Conservation (phyloP, 2,113 vertebrate genomes). For the Gyps fulvus region DNA sequence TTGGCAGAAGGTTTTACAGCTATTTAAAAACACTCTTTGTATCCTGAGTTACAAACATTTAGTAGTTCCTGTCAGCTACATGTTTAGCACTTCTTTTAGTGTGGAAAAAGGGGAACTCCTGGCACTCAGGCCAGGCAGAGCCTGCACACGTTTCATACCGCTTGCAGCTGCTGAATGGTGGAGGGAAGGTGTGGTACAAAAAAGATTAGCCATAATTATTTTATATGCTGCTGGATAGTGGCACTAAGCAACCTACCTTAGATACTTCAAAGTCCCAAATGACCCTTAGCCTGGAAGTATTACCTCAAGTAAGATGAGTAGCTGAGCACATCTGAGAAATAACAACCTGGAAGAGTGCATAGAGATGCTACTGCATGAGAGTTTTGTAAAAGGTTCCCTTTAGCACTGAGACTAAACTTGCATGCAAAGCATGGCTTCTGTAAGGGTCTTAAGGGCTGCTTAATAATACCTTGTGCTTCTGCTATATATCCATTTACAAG, state of each 20-base stretch:
- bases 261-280: not conserved
- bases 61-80: not conserved
- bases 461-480: not conserved
- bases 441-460: not conserved
- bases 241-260: not conserved
- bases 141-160: rapidly evolving
- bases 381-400: not conserved
- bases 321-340: not conserved
- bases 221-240: not conserved
- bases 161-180: not conserved
- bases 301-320: not conserved
- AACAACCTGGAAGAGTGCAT: not conserved
- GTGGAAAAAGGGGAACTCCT: not conserved
- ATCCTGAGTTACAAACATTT: not conserved
- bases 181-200: not conserved
- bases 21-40: not conserved
- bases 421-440: not conserved
- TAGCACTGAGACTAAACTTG: not conserved
- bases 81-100: not conserved
- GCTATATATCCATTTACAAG: not conserved
- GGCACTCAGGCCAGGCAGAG: not conserved
- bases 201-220: not conserved
- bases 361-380: not conserved
- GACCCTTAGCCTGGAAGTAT: not conserved
- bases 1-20: not conserved